phyloP scores from a whole-genome alignment of 2,888 invertebrate species.

The Caenorhabditis macrosperma region DNA sequence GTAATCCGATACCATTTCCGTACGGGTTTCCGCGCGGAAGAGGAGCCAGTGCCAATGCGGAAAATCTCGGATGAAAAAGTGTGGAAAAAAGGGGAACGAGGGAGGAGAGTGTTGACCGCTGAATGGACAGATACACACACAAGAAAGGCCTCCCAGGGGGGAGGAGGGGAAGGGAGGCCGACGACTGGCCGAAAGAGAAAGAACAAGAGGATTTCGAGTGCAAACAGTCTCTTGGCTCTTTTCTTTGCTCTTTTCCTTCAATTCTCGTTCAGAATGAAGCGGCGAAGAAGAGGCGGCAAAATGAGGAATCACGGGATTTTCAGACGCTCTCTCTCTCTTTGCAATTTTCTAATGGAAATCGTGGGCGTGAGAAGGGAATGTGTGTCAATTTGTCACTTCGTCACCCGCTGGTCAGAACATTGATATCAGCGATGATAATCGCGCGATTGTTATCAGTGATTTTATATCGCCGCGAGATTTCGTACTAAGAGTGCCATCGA shows the following conservation, averaged over 20 bases:
- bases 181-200: conserved; percentile 8
- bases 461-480: no score
- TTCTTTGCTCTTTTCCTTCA: conserved; percentile 41
- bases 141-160: conserved; percentile 7
- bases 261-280: conserved; percentile 13
- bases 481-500: no score
- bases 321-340: no score
- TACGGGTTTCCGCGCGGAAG: neutral
- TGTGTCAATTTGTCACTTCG: neutral
- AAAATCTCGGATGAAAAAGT: conserved; percentile 46
- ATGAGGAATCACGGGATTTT: neutral
- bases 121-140: conserved; percentile 28
- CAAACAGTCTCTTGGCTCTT: conserved; percentile 46
- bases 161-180: conserved; percentile 18
- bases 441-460: neutral
- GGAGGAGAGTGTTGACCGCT: conserved; percentile 33
- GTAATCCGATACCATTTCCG: conserved; percentile 30
- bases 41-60: neutral
- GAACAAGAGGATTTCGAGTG: conserved; percentile 56
- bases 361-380: no score
- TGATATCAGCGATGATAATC: neutral
- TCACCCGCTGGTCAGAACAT: conserved; percentile 9
- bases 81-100: neutral
- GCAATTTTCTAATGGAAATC: no score
- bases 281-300: neutral